phyloP scores from a whole-genome alignment of 2,888 invertebrate species.

The Nomada flava region DNA sequence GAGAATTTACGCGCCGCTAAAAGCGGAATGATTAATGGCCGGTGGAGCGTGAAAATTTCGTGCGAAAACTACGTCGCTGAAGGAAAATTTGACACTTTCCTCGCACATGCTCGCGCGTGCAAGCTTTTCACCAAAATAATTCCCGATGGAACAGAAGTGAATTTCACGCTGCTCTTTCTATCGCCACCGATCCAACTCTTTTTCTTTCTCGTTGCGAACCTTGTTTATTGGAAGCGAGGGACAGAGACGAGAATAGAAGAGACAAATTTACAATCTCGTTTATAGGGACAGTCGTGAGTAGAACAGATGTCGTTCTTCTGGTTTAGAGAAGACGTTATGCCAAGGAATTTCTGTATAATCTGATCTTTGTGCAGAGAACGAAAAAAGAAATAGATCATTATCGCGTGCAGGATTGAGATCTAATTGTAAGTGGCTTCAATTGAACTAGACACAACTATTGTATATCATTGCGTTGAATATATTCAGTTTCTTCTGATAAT shows the following conservation, averaged over 20 bases:
- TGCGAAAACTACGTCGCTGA: not conserved
- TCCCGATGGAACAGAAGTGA: not conserved
- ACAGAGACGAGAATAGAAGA: not conserved
- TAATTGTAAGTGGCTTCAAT: not conserved
- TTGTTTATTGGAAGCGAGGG: not conserved
- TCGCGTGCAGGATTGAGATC: not conserved
- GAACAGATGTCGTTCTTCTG: not conserved
- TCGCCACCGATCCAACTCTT: not conserved
- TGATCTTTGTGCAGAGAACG: not conserved
- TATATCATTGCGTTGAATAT: too few relatives aligned
- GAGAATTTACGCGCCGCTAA: constrained; percentile 11
- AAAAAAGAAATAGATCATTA: not conserved
- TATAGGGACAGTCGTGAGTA: constrained; percentile 5
- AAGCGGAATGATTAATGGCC: constrained; percentile 20
- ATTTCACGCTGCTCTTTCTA: not conserved
- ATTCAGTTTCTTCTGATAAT: too few relatives aligned
- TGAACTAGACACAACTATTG: not conserved
- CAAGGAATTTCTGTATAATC: constrained; percentile 12
- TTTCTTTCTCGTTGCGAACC: not conserved
- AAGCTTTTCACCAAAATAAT: constrained; percentile 25
- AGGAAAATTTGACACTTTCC: constrained; percentile 24
- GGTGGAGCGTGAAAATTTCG: not conserved
- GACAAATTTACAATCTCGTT: constrained; percentile 21
- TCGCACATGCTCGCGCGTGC: not conserved
- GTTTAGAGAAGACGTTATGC: constrained; percentile 16